phyloP scores from a whole-genome alignment of 2,888 invertebrate species.

The Cephalotes varians region DNA sequence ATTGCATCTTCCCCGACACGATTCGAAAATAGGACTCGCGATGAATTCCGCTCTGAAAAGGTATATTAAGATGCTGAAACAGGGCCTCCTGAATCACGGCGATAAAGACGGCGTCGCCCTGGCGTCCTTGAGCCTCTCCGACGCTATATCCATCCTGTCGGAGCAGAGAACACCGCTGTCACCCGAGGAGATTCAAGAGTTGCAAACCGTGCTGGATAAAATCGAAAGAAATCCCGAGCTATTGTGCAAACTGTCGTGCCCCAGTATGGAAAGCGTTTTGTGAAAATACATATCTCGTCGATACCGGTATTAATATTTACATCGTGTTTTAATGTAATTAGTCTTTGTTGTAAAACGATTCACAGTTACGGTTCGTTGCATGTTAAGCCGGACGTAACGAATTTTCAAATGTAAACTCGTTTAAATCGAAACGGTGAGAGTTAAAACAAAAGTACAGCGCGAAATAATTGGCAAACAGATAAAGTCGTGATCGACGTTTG shows the following conservation, averaged over 20 bases:
- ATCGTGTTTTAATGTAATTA: constrained; percentile 18
- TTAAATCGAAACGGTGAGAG: constrained; percentile 30
- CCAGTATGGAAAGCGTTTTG: not conserved
- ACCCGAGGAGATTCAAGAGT: constrained; percentile 69
- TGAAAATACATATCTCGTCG: constrained; percentile 3
- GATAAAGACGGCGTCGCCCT: constrained; percentile 64
- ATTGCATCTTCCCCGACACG: constrained; percentile 62
- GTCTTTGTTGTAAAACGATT: constrained; percentile 38
- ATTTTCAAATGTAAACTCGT: constrained; percentile 21
- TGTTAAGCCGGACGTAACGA: constrained; percentile 13
- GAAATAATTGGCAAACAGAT: constrained; percentile 37
- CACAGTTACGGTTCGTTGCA: not conserved
- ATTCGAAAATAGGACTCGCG: constrained; percentile 69
- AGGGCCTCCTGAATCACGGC: constrained; percentile 65
- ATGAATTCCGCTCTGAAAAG: constrained; percentile 73
- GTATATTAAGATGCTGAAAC: constrained; percentile 76
- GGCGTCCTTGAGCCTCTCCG: constrained; percentile 74
- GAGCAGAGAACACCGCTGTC: constrained; percentile 68
- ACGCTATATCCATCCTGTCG: constrained; percentile 69
- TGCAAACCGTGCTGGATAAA: constrained; percentile 68
- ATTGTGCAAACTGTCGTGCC: not conserved
- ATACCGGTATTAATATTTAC: not conserved
- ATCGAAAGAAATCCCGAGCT: constrained; percentile 65
- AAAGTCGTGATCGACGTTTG: constrained; percentile 34
- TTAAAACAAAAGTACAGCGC: constrained; percentile 21